Base-by-base conservation (phyloP, 2,113 vertebrate genomes). In the Oreochromis aureus region DNA sequence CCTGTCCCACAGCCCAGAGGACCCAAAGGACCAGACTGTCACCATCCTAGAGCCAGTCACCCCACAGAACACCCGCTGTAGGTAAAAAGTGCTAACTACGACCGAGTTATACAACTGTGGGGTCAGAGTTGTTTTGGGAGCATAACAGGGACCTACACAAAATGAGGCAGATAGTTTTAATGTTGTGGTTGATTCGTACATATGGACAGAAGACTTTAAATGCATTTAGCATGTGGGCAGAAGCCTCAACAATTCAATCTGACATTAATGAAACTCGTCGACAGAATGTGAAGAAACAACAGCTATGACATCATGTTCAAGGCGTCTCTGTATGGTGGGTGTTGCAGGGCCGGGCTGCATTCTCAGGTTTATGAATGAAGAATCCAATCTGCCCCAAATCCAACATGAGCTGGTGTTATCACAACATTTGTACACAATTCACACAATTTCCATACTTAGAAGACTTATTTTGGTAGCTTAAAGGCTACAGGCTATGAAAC, bases 301-400 rank as follows among this genome's bases (percentile, higher is more conserved):
- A 39, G 63, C 1, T 8, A 3, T 7, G 32, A 0, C 59, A 19
- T 34, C 30, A 0, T 11, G 32, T 5, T 63, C 36, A n/a, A 63
- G 4, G 18, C 6, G 10, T 63, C 59, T 66, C 18, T 66, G 34
- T 39, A 11, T 4, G 0, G 34, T n/a, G 19, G 13, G 0, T 11
- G 30, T 19, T 36, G 59, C 59, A 22, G 61, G 34, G 5, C 61
- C 32, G 10, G 55, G 34, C 32, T 39, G 4, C 61, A 39, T 39
- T 66, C 19, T 66, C 19, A n/a, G 34, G 6, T 22, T 66, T 5
- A 3, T 36, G 32, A 66, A 66, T 3, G 6, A 66, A 66, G 61
- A 34, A 36, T 69, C 6, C 1, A 0, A 41, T 69, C 22, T 69
- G 0, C 34, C 63, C 6, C 36, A 0, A 69, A 69, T 1, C 39